Conservation (phyloP, 2,888 invertebrate species). For the Dromius quadrimaculatus region DNA sequence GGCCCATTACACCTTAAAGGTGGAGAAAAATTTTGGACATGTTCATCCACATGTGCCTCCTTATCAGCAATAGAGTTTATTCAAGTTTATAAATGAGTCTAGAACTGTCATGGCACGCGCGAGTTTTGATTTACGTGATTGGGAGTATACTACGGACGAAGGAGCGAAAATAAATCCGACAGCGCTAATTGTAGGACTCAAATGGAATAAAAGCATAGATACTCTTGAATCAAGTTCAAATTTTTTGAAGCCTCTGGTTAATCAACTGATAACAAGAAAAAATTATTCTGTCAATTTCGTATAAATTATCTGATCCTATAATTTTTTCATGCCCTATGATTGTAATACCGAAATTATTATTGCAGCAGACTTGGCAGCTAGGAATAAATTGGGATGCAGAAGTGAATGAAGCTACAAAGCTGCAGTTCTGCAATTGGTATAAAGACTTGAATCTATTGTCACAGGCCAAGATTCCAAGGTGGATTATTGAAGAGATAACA, state of each 20-base stretch:
- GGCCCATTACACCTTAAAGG: too few relatives aligned
- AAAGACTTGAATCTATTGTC: slow-evolving; percentile 1
- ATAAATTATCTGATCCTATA: slow-evolving; percentile 56
- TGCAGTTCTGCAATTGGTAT: slow-evolving; percentile 53
- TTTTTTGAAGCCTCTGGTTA: background rate
- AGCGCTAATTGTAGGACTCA: background rate
- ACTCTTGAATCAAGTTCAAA: background rate
- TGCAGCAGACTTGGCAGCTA: slow-evolving; percentile 54
- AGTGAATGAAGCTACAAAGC: slow-evolving; percentile 43
- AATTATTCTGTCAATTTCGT: slow-evolving; percentile 43
- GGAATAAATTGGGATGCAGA: slow-evolving; percentile 44
- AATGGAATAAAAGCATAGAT: background rate
- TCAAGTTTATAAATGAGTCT: too few relatives aligned
- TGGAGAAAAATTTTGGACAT: too few relatives aligned
- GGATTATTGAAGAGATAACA: background rate
- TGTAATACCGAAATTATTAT: slow-evolving; percentile 55
- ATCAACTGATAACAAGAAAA: background rate
- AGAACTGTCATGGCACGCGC: too few relatives aligned
- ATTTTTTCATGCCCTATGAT: slow-evolving; percentile 55
- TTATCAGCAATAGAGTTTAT: too few relatives aligned
- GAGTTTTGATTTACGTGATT: background rate
- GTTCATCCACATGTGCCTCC: too few relatives aligned
- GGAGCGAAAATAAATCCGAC: background rate
- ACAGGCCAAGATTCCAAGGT: slow-evolving; percentile 19
- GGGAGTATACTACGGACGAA: background rate